Conservation (phyloP, 2,113 vertebrate genomes). For the Odocoileus virginianus region DNA sequence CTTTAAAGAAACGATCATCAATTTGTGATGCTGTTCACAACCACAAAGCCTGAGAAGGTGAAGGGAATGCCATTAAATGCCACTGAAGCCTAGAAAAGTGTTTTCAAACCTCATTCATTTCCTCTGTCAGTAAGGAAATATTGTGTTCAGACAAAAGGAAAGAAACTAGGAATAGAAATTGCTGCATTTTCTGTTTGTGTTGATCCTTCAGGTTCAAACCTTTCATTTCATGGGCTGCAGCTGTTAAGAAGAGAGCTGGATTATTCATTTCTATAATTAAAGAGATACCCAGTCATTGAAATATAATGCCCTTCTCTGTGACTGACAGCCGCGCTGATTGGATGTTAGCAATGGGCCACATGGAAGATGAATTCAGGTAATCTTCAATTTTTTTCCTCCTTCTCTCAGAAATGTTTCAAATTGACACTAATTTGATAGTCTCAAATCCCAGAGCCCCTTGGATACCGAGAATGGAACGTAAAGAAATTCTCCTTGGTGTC, state of each 20-base stretch:
- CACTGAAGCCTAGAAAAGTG: conserved; percentile 38
- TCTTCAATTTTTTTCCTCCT: conserved; percentile 23
- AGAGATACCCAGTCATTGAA: conserved; percentile 24
- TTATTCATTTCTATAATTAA: conserved; percentile 69
- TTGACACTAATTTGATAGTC: conserved; percentile 77
- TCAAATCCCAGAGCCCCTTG: conserved; percentile 63
- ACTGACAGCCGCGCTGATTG: conserved; percentile 46
- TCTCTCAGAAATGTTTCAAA: conserved; percentile 71
- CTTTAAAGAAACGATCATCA: conserved; percentile 33
- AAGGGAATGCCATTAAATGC: neutral
- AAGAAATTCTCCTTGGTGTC: conserved; percentile 70
- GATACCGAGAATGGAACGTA: conserved; percentile 52
- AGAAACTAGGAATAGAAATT: conserved; percentile 37
- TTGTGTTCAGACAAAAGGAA: conserved; percentile 56
- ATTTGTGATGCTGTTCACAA: conserved; percentile 51
- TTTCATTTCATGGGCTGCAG: conserved; percentile 39
- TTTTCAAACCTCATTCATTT: conserved; percentile 34
- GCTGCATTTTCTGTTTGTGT: conserved; percentile 31
- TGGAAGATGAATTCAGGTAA: conserved; percentile 64
- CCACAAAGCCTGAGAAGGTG: conserved; percentile 24
- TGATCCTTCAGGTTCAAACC: conserved; percentile 48
- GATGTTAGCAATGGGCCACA: conserved; percentile 52
- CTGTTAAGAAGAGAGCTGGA: neutral
- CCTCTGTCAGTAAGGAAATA: conserved; percentile 51
- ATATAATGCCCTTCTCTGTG: conserved; percentile 42